Conservation (phyloP, 2,888 invertebrate genomes). For the Drosophila kambysellisi region DNA sequence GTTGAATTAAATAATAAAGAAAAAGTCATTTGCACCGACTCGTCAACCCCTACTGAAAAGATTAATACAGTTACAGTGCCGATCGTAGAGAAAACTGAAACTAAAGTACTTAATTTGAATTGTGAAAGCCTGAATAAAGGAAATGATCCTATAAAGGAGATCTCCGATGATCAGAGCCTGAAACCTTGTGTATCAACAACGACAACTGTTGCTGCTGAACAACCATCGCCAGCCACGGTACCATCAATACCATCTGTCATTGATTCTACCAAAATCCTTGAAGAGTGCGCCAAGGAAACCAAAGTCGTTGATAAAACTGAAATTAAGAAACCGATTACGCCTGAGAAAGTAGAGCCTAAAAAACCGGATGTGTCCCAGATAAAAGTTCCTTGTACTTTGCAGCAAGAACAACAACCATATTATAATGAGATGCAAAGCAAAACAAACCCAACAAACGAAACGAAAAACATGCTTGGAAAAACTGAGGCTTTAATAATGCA, state of each 20-base stretch:
- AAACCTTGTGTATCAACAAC: conserved; percentile 5
- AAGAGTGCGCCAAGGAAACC: conserved; percentile 1
- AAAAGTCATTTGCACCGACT: neutral
- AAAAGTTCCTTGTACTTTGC: conserved; percentile 10
- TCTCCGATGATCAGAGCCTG: conserved; percentile 7
- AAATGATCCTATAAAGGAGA: neutral
- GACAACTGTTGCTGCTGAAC: conserved; percentile 1
- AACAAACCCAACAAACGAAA: conserved; percentile 12
- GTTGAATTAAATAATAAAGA: conserved; percentile 9
- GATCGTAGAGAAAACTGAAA: conserved; percentile 29
- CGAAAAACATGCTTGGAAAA: conserved; percentile 15
- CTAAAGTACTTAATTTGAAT: conserved; percentile 3
- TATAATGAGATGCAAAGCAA: conserved; percentile 28
- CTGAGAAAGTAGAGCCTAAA: conserved; percentile 7
- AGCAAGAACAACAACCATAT: conserved; percentile 13
- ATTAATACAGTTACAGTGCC: conserved; percentile 13
- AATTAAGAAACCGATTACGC: neutral
- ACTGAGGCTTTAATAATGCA: conserved; percentile 7
- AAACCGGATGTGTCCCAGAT: conserved; percentile 9
- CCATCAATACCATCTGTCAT: neutral
- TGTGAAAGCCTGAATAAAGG: neutral
- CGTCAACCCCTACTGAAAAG: neutral
- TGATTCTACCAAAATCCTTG: conserved; percentile 6
- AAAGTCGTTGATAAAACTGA: conserved; percentile 9
- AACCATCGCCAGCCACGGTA: neutral